Conservation (phyloP, 2,888 invertebrate genomes). For the Oasisia sp. region DNA sequence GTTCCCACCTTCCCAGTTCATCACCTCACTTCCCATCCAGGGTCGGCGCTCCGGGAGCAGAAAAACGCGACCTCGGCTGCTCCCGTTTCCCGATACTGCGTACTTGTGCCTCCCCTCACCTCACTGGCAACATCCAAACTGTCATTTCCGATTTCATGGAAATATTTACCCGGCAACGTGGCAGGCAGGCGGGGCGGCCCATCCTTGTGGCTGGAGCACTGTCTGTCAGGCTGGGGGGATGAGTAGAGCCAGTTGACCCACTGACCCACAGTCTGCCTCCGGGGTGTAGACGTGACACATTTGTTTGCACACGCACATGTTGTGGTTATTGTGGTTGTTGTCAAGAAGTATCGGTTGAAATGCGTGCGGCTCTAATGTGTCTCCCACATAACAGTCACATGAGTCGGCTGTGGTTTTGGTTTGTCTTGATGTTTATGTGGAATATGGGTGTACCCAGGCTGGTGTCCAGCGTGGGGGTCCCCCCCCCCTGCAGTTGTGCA, state of each 20-base stretch:
- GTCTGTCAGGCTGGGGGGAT: background rate
- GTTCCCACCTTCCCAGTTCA: constrained; percentile 2
- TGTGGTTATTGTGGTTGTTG: too few relatives aligned
- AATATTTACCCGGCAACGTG: background rate
- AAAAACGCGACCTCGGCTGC: background rate
- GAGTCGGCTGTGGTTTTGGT: too few relatives aligned
- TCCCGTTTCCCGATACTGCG: background rate
- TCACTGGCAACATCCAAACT: background rate
- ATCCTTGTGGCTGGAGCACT: background rate
- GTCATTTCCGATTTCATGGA: background rate
- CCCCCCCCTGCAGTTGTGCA: too few relatives aligned
- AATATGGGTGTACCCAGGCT: too few relatives aligned
- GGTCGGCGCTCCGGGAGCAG: background rate
- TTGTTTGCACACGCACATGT: background rate
- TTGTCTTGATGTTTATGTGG: too few relatives aligned
- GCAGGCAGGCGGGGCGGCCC: background rate
- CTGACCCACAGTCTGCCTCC: background rate
- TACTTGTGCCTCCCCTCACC: background rate
- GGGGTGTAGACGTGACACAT: background rate
- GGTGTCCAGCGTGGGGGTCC: too few relatives aligned
- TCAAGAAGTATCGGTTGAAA: too few relatives aligned
- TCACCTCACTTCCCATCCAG: background rate
- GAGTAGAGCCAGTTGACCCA: background rate
- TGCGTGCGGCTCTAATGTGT: too few relatives aligned
- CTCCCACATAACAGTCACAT: too few relatives aligned